A percentile compares a stretch with the other conserved stretches of the same genome.
phyloP scores from a whole-genome alignment of 2,888 invertebrate genomes.

The Tineola bisselliella region DNA sequence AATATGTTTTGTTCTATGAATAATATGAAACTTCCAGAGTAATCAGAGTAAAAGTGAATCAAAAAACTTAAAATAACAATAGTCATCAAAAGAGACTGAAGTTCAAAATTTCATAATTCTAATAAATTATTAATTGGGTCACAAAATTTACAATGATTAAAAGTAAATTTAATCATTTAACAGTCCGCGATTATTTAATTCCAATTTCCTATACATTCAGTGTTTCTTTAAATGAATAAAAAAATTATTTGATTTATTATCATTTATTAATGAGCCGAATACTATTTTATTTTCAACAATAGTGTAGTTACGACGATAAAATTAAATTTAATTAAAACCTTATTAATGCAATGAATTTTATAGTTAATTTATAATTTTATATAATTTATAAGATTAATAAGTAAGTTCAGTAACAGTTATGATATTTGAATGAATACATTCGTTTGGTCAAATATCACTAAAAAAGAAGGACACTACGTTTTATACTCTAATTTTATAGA shows the following conservation, averaged over 20 bases:
- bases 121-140: too few relatives aligned
- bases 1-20: too few relatives aligned
- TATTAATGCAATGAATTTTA: neutral
- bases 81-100: too few relatives aligned
- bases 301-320: neutral
- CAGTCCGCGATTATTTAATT: too few relatives aligned
- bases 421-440: slow-evolving; percentile 14
- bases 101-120: too few relatives aligned
- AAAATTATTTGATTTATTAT: neutral
- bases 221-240: too few relatives aligned
- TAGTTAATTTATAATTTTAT: neutral
- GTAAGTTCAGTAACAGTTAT: neutral
- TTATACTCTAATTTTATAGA: slow-evolving; percentile 2
- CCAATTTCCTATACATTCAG: too few relatives aligned
- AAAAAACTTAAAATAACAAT: too few relatives aligned
- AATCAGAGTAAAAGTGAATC: too few relatives aligned
- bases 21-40: too few relatives aligned
- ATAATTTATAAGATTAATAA: neutral
- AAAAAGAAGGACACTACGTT: slow-evolving; percentile 7
- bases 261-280: neutral
- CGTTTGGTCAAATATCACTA: slow-evolving; percentile 21
- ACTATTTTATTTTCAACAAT: neutral
- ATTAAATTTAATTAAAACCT: neutral
- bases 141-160: too few relatives aligned
- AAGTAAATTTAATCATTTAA: too few relatives aligned